A percentile compares a stretch with the other conserved stretches of the same genome.
These are phyloP conservation scores for Pseudochaenichthys georgianus DNA, from an alignment of 2,797 vertebrate genomes.

Conservation along the genomic window DNA sequence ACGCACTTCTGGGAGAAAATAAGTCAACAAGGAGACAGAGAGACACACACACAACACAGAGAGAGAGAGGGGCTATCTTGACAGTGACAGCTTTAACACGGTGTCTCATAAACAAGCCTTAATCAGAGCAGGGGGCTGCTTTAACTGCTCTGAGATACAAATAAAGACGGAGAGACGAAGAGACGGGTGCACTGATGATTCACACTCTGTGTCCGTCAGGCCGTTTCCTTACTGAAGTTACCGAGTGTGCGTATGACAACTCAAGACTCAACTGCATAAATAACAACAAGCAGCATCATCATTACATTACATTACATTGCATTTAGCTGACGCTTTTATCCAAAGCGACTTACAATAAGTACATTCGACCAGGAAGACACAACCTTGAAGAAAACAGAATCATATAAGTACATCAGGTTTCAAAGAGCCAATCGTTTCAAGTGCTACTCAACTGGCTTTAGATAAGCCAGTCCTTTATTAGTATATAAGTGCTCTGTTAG, in stretches of 20 bases:
- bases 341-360: too few relatives aligned
- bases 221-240: constrained; percentile 17
- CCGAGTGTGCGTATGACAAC: constrained; percentile 7
- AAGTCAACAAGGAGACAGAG: constrained; percentile 47
- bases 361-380: too few relatives aligned
- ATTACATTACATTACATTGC: too few relatives aligned
- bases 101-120: constrained; percentile 78
- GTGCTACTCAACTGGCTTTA: too few relatives aligned
- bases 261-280: background rate
- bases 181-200: constrained; percentile 28
- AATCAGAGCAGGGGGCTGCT: constrained; percentile 64
- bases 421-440: too few relatives aligned
- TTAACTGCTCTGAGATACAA: constrained; percentile 43
- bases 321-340: too few relatives aligned
- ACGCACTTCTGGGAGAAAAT: constrained; percentile 47
- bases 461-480: too few relatives aligned
- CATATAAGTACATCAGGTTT: too few relatives aligned
- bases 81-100: constrained; percentile 67
- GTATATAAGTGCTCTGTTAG: too few relatives aligned
- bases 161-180: constrained; percentile 25
- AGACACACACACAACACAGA: constrained; percentile 25
- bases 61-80: constrained; percentile 32
- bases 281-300: background rate
- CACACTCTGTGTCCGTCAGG: constrained; percentile 34
- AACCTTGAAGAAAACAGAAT: too few relatives aligned